Evolutionary conservation across 1,140 invertebrate species (phyloP), one percentile per base, ranked within the genome.

Genomic region (Trypoxylus dichotomus): DNA sequence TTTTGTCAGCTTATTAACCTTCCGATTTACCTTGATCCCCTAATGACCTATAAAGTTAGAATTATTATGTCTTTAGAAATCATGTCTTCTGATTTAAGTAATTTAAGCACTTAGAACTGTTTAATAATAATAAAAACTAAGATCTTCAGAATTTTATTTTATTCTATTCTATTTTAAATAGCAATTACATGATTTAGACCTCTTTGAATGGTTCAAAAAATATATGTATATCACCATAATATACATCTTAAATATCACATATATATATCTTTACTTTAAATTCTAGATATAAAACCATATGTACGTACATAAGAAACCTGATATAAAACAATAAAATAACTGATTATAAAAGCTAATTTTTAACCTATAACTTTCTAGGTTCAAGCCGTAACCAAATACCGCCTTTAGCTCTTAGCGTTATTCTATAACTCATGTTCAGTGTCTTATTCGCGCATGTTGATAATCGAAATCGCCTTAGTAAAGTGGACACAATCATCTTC

Each of bases 401-500:
- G 8, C 74, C 74, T 54, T 47, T 75, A 1, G 74, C 74, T 43
- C 74, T 43, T 5, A 75, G 13, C 15, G 74, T 75, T 47, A 75
- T 75, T n/a, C 74, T 43, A 13, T 54, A 75, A 15, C 1, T n/a
- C 3, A 75, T 21, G 6, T 27, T 47, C 7, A 54, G 1, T 47
- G 25, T 10, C 25, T 75, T 75, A 15, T 27, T 54, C 1, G 41
- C 10, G 27, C 41, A 75, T 6, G 43, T 8, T 19, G 24, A 75
- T 47, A 75, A 42, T 21, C 27, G 41, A 11, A 25, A 75, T 1
- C 41, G 15, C 27, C 74, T 75, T 25, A 75, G 24, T 47, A 75
- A 27, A 19, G 74, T 47, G 8, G 74, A 75, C 11, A 75, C 10
- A 75, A 75, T 75, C 24, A 54, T 54, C 15, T 75, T 75, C 42